Conservation (phyloP, 2,113 vertebrate genomes). For the Entelurus aequoreus region DNA sequence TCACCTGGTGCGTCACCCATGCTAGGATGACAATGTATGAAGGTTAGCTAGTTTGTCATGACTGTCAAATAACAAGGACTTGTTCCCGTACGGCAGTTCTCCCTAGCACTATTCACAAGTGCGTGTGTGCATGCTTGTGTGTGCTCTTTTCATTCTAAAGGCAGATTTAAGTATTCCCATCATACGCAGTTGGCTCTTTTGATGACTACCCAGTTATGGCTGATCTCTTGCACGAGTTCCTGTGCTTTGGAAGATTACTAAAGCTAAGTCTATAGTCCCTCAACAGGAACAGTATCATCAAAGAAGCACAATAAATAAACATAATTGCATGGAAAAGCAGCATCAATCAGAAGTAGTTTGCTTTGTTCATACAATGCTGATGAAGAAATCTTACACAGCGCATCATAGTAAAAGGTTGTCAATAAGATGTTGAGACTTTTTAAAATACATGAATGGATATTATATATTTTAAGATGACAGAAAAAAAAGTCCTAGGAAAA, state of each 20-base stretch:
- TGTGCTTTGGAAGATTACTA: slow-evolving; percentile 40
- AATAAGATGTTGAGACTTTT: no score
- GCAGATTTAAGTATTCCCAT: slow-evolving; percentile 37
- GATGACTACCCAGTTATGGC: slow-evolving; percentile 47
- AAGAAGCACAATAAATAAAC: neutral
- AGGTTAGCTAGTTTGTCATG: no score
- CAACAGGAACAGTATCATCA: slow-evolving; percentile 28
- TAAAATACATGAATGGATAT: no score
- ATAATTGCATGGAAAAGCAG: neutral
- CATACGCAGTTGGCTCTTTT: slow-evolving; percentile 22
- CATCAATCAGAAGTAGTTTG: neutral
- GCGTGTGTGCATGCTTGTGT: no score
- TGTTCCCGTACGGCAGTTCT: slow-evolving; percentile 22
- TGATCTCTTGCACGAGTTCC: slow-evolving; percentile 38
- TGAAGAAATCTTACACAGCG: neutral
- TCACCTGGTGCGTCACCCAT: no score
- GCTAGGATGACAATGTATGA: no score
- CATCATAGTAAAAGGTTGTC: neutral
- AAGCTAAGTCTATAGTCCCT: slow-evolving; percentile 11
- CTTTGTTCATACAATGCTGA: neutral
- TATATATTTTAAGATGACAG: no score
- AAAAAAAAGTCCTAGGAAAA: no score
- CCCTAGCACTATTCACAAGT: slow-evolving; percentile 10
- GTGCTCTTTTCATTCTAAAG: slow-evolving; percentile 1
- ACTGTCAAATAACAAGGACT: no score